Percentiles rank a stretch among this genome's conserved stretches.
Conservation (phyloP, 2,797 vertebrate species). For the Pangasius macronema region DNA sequence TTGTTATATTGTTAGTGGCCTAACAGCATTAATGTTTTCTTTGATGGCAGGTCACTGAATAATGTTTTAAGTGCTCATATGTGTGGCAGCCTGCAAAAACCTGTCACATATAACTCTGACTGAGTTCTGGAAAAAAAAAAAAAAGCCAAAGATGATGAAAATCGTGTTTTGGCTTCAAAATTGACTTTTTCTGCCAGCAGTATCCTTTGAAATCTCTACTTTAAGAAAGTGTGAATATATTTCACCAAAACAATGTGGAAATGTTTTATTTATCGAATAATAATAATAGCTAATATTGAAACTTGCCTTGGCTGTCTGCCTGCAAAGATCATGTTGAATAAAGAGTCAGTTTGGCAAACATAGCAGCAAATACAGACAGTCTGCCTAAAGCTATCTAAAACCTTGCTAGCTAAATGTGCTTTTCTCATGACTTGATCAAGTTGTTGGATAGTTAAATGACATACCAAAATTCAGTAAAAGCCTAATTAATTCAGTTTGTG, state of each 20-base stretch:
- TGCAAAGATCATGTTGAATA: background rate
- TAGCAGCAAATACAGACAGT: background rate
- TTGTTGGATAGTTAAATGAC: background rate
- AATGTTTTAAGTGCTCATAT: background rate
- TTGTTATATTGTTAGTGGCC: background rate
- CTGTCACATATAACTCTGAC: background rate
- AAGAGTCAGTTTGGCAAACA: background rate
- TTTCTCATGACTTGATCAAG: constrained; percentile 3
- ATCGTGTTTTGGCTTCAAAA: background rate
- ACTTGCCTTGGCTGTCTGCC: background rate
- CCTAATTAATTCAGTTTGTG: background rate
- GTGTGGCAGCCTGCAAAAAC: background rate
- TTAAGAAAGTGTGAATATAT: background rate
- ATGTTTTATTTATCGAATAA: background rate
- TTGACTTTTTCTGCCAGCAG: background rate
- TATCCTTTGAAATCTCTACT: background rate
- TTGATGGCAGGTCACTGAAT: background rate
- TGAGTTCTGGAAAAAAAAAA: background rate
- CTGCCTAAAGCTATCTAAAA: background rate
- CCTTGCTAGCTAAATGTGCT: background rate
- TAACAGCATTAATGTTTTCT: background rate
- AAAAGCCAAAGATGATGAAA: background rate
- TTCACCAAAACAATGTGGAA: background rate
- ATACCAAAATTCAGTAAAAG: background rate
- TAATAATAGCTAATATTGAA: background rate